A percentile compares a stretch with the other conserved stretches of the same genome.
phyloP scores from a whole-genome alignment of 2,113 vertebrate genomes.

The Castor canadensis region DNA sequence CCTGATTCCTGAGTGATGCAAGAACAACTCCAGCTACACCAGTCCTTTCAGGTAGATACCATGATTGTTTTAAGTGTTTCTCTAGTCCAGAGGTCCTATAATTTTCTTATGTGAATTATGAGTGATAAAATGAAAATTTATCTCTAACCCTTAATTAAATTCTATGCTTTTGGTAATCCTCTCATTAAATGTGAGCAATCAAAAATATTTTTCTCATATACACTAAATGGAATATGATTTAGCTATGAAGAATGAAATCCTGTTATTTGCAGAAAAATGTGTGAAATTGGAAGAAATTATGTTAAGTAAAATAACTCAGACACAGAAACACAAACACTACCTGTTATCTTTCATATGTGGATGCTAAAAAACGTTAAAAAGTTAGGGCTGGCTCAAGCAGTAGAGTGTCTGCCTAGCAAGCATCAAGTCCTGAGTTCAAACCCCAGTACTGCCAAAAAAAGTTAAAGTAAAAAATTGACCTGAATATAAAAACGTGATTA shows the following conservation, averaged over 20 bases:
- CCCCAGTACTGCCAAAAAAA: too few relatives aligned
- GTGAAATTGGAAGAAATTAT: not conserved
- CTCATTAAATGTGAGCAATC: not conserved
- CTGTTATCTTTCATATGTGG: not conserved
- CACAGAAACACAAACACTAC: not conserved
- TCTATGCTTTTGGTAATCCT: not conserved
- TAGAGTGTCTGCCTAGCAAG: too few relatives aligned
- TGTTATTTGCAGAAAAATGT: not conserved
- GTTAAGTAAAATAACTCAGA: not conserved
- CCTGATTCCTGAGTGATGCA: not conserved
- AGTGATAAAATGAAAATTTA: not conserved
- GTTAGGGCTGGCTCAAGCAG: too few relatives aligned
- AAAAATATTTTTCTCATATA: not conserved
- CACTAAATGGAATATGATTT: not conserved
- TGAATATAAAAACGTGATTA: not conserved
- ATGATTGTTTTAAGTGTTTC: not conserved
- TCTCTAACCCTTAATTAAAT: not conserved
- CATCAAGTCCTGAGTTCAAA: too few relatives aligned
- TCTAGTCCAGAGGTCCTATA: not conserved
- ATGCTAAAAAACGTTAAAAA: not conserved
- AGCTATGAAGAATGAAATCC: not conserved
- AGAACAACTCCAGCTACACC: not conserved
- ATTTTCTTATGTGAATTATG: not conserved
- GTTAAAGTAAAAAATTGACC: not conserved
- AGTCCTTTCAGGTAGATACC: not conserved